Percentiles rank a stretch among this genome's conserved stretches.
These are phyloP conservation scores for Trichogramma pretiosum DNA, from an alignment of 1,140 invertebrate genomes.

Conservation along the genomic window DNA sequence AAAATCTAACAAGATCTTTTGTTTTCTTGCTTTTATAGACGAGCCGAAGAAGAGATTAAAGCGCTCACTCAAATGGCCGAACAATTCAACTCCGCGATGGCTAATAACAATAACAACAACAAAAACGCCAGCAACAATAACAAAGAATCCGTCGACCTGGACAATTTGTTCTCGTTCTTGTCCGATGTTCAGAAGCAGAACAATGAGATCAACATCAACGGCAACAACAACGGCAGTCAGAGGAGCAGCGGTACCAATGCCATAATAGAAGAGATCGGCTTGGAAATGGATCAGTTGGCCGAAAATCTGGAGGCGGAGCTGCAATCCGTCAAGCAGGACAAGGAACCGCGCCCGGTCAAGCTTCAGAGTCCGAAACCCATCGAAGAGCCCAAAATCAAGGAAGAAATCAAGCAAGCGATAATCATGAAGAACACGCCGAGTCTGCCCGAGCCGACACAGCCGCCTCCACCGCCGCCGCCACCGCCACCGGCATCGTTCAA, in stretches of 20 bases:
- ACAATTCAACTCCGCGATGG: slow-evolving; percentile 59
- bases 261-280: slow-evolving; percentile 76
- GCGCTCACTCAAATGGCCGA: slow-evolving; percentile 68
- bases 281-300: slow-evolving; percentile 73
- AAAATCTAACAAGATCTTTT: too few species aligned
- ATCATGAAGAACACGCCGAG: slow-evolving; percentile 43
- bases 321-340: slow-evolving; percentile 55
- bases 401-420: too few species aligned
- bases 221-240: too few species aligned
- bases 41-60: slow-evolving; percentile 66
- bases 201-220: too few species aligned
- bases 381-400: too few species aligned
- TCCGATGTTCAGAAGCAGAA: slow-evolving; percentile 71
- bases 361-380: too few species aligned
- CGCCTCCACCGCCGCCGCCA: slow-evolving; percentile 59
- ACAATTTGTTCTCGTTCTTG: slow-evolving; percentile 88
- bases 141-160: slow-evolving; percentile 70
- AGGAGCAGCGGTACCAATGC: too few species aligned
- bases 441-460: slow-evolving; percentile 64
- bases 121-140: slow-evolving; percentile 4
- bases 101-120: slow-evolving; percentile 16
- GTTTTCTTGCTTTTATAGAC: slow-evolving; percentile 47
- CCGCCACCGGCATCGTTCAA: slow-evolving; percentile 34
- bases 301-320: slow-evolving; percentile 67
- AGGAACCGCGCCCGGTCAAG: too few species aligned